These are phyloP conservation scores for Enteromius viviparus DNA, from an alignment of 2,797 vertebrate species.

Conservation along the genomic window DNA sequence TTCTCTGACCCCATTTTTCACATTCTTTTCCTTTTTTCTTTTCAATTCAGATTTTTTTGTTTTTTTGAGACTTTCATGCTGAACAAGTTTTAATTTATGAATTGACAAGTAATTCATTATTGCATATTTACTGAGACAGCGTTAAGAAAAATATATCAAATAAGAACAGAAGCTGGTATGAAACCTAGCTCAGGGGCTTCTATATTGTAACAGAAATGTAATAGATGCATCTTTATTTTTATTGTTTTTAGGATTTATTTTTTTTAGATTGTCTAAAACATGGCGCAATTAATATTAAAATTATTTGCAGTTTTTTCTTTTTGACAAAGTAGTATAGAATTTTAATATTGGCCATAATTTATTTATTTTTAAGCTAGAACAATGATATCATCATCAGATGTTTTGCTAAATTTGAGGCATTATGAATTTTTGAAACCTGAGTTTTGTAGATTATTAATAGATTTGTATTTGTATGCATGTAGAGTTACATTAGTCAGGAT, in stretches of 20 bases:
- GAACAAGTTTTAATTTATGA: background rate
- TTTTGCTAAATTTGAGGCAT: background rate
- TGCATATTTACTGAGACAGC: background rate
- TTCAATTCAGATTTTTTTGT: background rate
- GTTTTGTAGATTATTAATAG: background rate
- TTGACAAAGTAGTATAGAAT: background rate
- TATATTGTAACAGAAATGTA: background rate
- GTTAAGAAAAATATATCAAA: background rate
- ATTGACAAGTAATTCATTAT: background rate
- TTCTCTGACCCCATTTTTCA: slow-evolving; percentile 46
- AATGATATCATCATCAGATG: background rate
- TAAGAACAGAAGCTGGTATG: background rate
- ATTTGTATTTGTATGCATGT: background rate
- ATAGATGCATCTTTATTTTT: background rate
- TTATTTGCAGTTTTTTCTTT: no score
- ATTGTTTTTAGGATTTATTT: background rate
- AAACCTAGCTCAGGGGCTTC: background rate
- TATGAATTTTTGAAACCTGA: background rate
- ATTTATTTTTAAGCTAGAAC: background rate
- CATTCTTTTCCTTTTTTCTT: slow-evolving; percentile 1
- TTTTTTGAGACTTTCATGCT: background rate
- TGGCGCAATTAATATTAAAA: no score
- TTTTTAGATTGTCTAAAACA: background rate
- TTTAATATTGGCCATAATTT: background rate
- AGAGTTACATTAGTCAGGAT: background rate